Evolutionary conservation across 1,140 invertebrate species (phyloP).

Genomic region (Drosophila kikkawai): DNA sequence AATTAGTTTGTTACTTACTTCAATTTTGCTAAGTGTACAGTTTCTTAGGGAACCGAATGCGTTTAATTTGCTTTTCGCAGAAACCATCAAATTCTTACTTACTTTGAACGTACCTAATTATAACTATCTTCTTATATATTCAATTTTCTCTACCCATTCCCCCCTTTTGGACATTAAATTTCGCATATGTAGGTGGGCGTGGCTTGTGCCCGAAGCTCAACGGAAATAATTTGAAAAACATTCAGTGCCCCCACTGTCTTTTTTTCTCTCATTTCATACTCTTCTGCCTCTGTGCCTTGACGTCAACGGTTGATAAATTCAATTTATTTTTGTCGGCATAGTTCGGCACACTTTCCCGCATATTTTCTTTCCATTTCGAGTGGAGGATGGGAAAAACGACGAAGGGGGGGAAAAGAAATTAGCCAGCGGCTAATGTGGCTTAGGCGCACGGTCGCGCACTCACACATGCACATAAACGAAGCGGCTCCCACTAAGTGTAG

Average conservation of each 20-base stretch:
- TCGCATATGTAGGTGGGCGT: slow-evolving; percentile 23
- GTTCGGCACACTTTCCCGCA: slow-evolving; percentile 42
- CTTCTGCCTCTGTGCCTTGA: slow-evolving; percentile 15
- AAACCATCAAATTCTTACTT: neutral
- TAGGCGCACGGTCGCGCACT: slow-evolving; percentile 67
- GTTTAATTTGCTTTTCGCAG: neutral
- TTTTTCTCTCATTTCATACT: neutral
- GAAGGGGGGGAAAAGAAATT: slow-evolving; percentile 41
- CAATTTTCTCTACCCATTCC: neutral
- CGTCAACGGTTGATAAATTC: slow-evolving; percentile 75
- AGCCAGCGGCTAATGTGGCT: slow-evolving; percentile 56
- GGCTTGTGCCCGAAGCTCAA: slow-evolving; percentile 15
- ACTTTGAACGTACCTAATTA: neutral
- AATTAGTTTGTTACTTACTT: neutral
- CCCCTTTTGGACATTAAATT: slow-evolving; percentile 6
- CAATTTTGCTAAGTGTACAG: neutral
- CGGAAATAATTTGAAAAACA: slow-evolving; percentile 62
- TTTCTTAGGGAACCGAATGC: too few relatives aligned
- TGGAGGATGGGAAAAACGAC: slow-evolving; percentile 2
- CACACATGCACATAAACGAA: slow-evolving; percentile 66
- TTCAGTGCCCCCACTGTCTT: neutral
- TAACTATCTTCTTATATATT: neutral
- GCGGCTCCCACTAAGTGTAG: slow-evolving; percentile 67
- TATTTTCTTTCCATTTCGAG: slow-evolving; percentile 76
- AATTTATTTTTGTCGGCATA: slow-evolving; percentile 72